These are phyloP conservation scores for Drosophila littoralis DNA, from an alignment of 1,140 invertebrate species.

Conservation along the genomic window DNA sequence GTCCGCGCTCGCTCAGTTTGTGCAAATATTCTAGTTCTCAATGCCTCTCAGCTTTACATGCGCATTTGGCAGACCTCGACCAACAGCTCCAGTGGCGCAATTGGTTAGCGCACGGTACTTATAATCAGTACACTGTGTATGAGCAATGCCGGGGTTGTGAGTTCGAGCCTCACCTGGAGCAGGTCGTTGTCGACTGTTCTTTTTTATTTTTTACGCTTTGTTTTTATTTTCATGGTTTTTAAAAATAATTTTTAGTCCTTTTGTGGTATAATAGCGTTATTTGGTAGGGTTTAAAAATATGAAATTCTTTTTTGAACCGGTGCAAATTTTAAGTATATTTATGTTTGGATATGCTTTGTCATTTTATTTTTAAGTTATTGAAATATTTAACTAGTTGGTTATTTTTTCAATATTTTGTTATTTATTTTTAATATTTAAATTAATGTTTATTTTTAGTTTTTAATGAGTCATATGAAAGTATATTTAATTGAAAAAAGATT, in stretches of 20 bases:
- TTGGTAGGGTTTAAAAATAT: not conserved
- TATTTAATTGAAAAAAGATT: too few relatives aligned
- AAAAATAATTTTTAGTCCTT: not conserved
- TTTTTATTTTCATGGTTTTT: not conserved
- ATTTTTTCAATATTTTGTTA: too few relatives aligned
- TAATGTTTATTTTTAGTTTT: too few relatives aligned
- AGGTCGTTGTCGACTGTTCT: constrained; percentile 83
- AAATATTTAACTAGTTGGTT: too few relatives aligned
- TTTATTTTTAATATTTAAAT: too few relatives aligned
- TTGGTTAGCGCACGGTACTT: constrained; percentile 99
- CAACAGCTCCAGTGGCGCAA: constrained; percentile 99
- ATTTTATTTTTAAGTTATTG: too few relatives aligned
- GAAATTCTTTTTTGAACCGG: not conserved
- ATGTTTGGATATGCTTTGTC: too few relatives aligned
- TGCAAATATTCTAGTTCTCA: constrained; percentile 66
- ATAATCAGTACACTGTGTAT: constrained; percentile 91
- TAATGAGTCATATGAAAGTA: too few relatives aligned
- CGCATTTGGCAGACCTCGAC: constrained; percentile 98
- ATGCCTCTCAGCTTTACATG: constrained; percentile 89
- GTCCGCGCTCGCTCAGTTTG: not conserved
- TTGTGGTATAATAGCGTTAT: too few relatives aligned
- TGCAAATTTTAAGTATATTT: too few relatives aligned
- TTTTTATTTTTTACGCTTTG: constrained; percentile 84
- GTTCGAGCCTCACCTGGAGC: constrained; percentile 98
- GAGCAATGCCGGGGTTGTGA: constrained; percentile 98